Evolutionary conservation across 2,113 vertebrate species (phyloP).

Genomic region (Gopherus flavomarginatus): DNA sequence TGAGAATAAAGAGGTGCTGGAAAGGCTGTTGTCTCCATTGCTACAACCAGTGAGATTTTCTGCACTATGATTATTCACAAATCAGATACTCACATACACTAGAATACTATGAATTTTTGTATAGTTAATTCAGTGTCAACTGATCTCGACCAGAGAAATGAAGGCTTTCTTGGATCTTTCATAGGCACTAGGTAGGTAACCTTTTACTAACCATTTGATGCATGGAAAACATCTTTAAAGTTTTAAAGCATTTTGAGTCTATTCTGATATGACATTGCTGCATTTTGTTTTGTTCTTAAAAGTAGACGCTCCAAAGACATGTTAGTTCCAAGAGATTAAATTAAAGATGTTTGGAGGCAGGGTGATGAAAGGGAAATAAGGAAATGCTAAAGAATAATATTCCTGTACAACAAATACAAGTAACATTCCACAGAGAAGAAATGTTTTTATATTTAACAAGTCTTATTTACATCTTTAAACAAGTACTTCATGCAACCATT

Average conservation of each 20-base stretch:
- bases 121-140: conserved; percentile 3
- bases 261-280: not conserved
- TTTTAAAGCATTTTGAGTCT: conserved; percentile 32
- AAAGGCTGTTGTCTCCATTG: not conserved
- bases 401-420: not conserved
- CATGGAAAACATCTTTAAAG: not conserved
- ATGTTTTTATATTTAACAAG: not conserved
- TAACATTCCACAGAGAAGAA: accelerated
- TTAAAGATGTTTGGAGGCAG: not conserved
- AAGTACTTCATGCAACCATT: not conserved
- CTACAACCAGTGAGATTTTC: not conserved
- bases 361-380: not conserved
- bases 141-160: conserved; percentile 25
- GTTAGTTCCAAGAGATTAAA: not conserved
- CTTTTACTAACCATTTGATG: not conserved
- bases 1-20: not conserved
- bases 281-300: not conserved
- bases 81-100: not conserved
- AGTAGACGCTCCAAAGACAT: not conserved
- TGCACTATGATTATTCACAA: not conserved
- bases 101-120: not conserved
- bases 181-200: conserved; percentile 23
- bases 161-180: not conserved
- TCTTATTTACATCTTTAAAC: not conserved
- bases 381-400: not conserved